Evolutionary conservation across 2,113 vertebrate species (phyloP).

Genomic region (Strigops habroptila): DNA sequence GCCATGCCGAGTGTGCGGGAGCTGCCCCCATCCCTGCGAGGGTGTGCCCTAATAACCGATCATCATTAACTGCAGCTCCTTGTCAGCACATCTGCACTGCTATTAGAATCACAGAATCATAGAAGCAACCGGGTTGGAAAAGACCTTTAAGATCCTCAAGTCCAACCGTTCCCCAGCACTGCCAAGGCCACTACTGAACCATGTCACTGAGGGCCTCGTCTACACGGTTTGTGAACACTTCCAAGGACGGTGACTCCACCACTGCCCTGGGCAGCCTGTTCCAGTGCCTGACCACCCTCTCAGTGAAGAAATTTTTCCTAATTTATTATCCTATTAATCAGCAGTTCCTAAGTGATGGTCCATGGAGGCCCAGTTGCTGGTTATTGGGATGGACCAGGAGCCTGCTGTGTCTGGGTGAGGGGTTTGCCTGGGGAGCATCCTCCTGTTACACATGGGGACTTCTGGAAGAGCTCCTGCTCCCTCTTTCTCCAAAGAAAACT

Average conservation of each 20-base stretch:
- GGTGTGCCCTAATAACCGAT: background rate
- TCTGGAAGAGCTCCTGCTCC: background rate
- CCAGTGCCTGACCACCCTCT: background rate
- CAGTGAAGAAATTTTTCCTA: background rate
- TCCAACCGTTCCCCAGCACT: background rate
- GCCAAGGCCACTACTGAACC: background rate
- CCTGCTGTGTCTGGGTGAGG: accelerated
- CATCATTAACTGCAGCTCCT: background rate
- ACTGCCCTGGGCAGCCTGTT: background rate
- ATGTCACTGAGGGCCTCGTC: background rate
- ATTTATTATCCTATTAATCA: background rate
- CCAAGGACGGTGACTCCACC: background rate
- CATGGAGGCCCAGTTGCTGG: accelerated
- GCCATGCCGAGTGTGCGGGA: accelerated
- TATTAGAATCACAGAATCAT: background rate
- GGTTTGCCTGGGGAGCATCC: background rate
- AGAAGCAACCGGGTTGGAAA: background rate
- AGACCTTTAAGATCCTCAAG: background rate
- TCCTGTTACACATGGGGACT: accelerated
- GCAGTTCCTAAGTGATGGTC: slow-evolving; percentile 23
- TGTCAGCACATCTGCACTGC: background rate
- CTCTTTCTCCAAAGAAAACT: background rate
- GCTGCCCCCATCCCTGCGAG: background rate
- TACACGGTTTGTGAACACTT: background rate
- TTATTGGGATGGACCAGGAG: background rate